phyloP scores from a whole-genome alignment of 2,797 vertebrate genomes.

The Periparus ater region DNA sequence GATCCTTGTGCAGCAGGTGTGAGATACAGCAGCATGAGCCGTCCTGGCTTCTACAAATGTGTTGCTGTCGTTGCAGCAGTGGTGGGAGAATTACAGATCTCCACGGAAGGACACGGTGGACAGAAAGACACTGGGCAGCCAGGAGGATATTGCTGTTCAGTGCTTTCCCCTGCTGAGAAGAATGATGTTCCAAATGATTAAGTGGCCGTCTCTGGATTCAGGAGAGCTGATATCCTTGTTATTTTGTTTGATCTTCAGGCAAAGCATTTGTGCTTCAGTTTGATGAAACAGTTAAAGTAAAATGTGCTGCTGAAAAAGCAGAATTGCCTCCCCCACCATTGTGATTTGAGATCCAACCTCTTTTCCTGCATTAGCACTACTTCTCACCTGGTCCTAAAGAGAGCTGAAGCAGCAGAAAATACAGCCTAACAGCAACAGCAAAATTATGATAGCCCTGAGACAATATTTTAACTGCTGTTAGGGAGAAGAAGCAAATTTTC shows the following conservation, averaged over 20 bases:
- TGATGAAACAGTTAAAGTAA: background rate
- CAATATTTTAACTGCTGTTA: background rate
- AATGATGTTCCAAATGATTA: background rate
- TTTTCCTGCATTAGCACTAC: background rate
- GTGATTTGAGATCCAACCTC: background rate
- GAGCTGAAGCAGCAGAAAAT: background rate
- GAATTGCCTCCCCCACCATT: rapidly evolving
- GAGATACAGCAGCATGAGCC: background rate
- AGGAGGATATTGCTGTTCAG: background rate
- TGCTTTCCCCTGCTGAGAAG: background rate
- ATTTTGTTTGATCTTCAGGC: background rate
- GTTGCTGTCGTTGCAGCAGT: background rate
- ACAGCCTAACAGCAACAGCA: background rate
- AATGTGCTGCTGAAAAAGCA: background rate
- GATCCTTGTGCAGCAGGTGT: background rate
- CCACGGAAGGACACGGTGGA: background rate
- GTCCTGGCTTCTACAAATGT: background rate
- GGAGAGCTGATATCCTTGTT: background rate
- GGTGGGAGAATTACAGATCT: background rate
- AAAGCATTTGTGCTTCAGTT: background rate
- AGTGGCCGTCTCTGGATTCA: background rate
- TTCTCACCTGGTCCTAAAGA: background rate
- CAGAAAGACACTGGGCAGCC: background rate
- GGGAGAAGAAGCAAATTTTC: background rate
- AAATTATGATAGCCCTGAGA: background rate